phyloP scores from a whole-genome alignment of 2,888 invertebrate genomes.

The Calliopum simillimum region DNA sequence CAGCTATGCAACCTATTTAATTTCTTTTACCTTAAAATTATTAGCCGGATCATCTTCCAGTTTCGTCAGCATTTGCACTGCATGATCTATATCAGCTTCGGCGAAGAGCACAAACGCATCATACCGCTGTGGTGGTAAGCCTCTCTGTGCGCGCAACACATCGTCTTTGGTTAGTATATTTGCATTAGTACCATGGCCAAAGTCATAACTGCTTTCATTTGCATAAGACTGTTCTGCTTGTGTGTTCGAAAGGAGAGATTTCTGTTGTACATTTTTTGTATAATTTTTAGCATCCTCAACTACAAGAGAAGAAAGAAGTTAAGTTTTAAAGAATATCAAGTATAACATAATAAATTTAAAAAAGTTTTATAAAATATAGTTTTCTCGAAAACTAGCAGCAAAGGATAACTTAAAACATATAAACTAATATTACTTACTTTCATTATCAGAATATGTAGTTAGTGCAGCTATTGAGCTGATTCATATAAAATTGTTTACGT shows the following conservation, averaged over 20 bases:
- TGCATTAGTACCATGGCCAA: slow-evolving; percentile 48
- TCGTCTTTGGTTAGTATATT: slow-evolving; percentile 71
- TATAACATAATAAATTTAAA: neutral
- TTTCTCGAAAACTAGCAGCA: neutral
- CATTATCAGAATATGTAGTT: no score
- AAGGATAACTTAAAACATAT: neutral
- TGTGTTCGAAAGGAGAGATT: slow-evolving; percentile 15
- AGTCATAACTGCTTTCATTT: slow-evolving; percentile 34
- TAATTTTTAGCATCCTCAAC: slow-evolving; percentile 55
- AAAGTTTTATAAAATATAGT: neutral
- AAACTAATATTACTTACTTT: no score
- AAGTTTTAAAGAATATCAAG: neutral
- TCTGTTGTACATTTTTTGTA: slow-evolving; percentile 49
- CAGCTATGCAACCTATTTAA: no score
- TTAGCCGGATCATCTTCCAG: slow-evolving; percentile 71
- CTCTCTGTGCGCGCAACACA: slow-evolving; percentile 66
- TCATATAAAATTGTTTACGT: no score
- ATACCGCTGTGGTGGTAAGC: slow-evolving; percentile 73
- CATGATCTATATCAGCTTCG: slow-evolving; percentile 79
- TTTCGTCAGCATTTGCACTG: slow-evolving; percentile 72
- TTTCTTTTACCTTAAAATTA: slow-evolving; percentile 72
- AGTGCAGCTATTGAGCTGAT: no score
- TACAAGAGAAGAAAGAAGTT: slow-evolving; percentile 26
- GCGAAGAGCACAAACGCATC: slow-evolving; percentile 85
- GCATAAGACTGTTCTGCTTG: slow-evolving; percentile 25